phyloP scores from a whole-genome alignment of 1,140 invertebrate genomes.

The Vanessa tameamea region DNA sequence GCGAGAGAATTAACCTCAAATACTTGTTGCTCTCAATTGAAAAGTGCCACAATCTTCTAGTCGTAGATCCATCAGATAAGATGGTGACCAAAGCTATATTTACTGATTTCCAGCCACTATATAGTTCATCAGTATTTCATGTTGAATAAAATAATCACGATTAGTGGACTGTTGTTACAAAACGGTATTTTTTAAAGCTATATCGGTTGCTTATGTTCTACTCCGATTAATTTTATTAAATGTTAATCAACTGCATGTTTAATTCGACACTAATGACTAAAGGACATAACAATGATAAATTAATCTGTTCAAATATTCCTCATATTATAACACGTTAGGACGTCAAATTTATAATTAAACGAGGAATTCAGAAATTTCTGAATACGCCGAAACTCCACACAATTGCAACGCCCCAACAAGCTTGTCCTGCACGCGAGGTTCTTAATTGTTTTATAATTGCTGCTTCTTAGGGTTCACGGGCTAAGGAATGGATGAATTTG shows the following conservation, averaged over 20 bases:
- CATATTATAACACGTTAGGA: constrained; percentile 1
- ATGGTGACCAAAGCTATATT: no score
- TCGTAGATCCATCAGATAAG: no score
- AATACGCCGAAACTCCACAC: constrained; percentile 20
- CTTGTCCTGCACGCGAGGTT: constrained; percentile 36
- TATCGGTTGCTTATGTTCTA: no score
- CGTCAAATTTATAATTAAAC: constrained; percentile 15
- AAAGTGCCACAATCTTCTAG: no score
- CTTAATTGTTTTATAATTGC: constrained; percentile 41
- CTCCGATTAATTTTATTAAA: background rate
- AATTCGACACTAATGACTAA: background rate
- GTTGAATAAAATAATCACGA: no score
- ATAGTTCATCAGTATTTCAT: no score
- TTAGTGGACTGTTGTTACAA: no score
- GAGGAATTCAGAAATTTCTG: constrained; percentile 18
- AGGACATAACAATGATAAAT: background rate
- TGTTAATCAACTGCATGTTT: background rate
- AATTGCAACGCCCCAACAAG: constrained; percentile 29
- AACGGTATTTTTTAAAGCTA: no score
- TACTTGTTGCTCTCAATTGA: no score
- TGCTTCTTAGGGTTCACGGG: constrained; percentile 14
- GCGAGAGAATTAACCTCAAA: no score
- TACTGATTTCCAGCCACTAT: no score
- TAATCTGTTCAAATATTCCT: constrained; percentile 1
- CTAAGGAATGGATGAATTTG: constrained; percentile 4